Percentiles rank a stretch among this genome's conserved stretches.
Evolutionary conservation across 30 jellyfish, hydroid and myxozoan species (phyloP).

Genomic region (Aurelia aurita): DNA sequence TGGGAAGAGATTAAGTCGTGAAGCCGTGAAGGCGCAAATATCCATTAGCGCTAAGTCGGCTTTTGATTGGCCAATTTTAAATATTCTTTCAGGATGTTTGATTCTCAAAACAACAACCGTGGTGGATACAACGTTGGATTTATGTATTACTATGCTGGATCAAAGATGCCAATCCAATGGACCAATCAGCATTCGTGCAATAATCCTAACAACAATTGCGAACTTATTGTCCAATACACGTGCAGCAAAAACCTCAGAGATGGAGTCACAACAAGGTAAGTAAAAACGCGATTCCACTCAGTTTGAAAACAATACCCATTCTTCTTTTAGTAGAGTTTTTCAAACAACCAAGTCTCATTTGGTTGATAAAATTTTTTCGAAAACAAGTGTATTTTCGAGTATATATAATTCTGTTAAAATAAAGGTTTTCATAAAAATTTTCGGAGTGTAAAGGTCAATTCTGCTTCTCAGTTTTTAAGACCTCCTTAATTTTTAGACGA

Average conservation of each 20-base stretch:
- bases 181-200: slow-evolving; percentile 84
- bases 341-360: too few species aligned
- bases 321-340: too few species aligned
- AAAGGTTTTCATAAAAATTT: too few species aligned
- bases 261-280: slow-evolving; percentile 62
- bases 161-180: slow-evolving; percentile 77
- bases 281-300: background rate
- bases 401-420: too few species aligned
- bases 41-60: background rate
- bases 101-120: slow-evolving; percentile 77
- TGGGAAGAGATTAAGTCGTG: background rate
- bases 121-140: slow-evolving; percentile 82
- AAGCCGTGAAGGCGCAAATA: background rate
- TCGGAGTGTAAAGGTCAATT: too few species aligned
- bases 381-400: too few species aligned
- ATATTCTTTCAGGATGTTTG: slow-evolving; percentile 57
- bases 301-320: too few species aligned
- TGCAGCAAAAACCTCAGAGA: slow-evolving; percentile 70
- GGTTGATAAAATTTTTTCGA: too few species aligned
- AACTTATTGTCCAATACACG: slow-evolving; percentile 73
- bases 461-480: too few species aligned
- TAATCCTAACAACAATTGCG: slow-evolving; percentile 77
- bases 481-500: too few species aligned
- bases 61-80: background rate
- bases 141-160: slow-evolving; percentile 73